These are phyloP conservation scores for Drosophila insularis DNA, from an alignment of 1,140 invertebrate genomes.

Conservation along the genomic window DNA sequence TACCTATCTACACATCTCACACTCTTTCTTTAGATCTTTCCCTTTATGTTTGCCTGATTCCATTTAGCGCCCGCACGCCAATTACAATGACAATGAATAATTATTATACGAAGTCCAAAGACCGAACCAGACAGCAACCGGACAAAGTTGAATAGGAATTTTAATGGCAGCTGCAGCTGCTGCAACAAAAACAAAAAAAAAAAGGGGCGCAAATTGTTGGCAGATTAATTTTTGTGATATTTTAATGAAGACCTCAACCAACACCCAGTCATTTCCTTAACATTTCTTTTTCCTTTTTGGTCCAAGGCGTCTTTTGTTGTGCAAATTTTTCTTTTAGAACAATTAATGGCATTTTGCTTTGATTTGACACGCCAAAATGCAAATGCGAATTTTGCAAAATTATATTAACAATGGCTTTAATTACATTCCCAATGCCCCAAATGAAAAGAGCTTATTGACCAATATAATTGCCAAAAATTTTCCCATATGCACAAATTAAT, in stretches of 20 bases:
- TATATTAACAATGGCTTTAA: slow-evolving; percentile 65
- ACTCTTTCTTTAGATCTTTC: not conserved
- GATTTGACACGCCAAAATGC: slow-evolving; percentile 40
- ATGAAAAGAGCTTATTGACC: slow-evolving; percentile 58
- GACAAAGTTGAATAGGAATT: slow-evolving; percentile 50
- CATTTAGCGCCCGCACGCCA: slow-evolving; percentile 76
- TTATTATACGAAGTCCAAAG: slow-evolving; percentile 67
- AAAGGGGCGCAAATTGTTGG: slow-evolving; percentile 40
- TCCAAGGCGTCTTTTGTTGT: slow-evolving; percentile 51
- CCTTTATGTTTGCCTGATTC: slow-evolving; percentile 52
- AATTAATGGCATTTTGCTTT: slow-evolving; percentile 13
- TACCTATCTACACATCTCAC: not conserved
- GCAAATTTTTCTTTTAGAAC: slow-evolving; percentile 53
- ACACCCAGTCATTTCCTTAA: slow-evolving; percentile 5
- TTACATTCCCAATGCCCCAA: slow-evolving; percentile 41
- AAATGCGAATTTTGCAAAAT: slow-evolving; percentile 64
- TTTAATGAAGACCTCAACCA: slow-evolving; percentile 58
- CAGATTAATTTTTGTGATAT: slow-evolving; percentile 51
- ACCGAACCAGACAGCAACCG: slow-evolving; percentile 30
- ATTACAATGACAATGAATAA: slow-evolving; percentile 81
- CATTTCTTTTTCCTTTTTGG: slow-evolving; percentile 7
- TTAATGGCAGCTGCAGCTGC: slow-evolving; percentile 65
- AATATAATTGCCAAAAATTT: slow-evolving; percentile 74
- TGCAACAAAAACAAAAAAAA: slow-evolving; percentile 13
- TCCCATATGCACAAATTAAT: slow-evolving; percentile 73